A percentile compares a stretch with the other conserved stretches of the same genome.
These are phyloP conservation scores for Cuniculus paca DNA, from an alignment of 2,797 vertebrate species.

Conservation along the genomic window DNA sequence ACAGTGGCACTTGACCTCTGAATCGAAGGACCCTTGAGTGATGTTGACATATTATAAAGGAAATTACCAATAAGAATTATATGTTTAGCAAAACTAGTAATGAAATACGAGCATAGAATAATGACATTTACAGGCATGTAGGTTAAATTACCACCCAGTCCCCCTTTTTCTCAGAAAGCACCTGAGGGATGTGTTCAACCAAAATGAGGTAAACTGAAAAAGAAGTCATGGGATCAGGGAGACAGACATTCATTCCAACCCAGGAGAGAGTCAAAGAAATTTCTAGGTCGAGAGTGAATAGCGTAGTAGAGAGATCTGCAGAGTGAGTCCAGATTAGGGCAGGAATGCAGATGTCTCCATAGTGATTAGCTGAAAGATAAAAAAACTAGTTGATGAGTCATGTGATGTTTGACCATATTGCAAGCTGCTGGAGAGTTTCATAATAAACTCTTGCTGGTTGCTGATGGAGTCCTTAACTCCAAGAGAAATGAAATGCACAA, in stretches of 20 bases:
- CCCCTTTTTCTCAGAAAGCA: slow-evolving; percentile 62
- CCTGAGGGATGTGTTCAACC: background rate
- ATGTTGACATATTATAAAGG: background rate
- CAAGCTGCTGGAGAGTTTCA: background rate
- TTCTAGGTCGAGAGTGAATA: slow-evolving; percentile 3
- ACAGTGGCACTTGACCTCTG: background rate
- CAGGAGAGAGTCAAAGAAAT: background rate
- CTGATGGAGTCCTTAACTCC: background rate
- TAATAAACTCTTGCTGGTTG: background rate
- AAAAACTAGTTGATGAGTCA: background rate
- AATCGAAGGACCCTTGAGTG: background rate
- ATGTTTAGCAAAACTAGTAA: background rate
- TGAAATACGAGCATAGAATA: background rate
- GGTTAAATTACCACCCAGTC: background rate
- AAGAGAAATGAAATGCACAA: slow-evolving; percentile 27
- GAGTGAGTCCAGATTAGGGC: background rate
- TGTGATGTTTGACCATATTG: background rate
- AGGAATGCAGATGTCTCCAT: background rate
- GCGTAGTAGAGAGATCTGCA: background rate
- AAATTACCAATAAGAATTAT: background rate
- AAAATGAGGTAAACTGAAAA: slow-evolving; percentile 51
- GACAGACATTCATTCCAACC: slow-evolving; percentile 43
- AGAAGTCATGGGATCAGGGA: background rate
- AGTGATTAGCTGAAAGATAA: background rate
- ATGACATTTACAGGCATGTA: background rate